A percentile compares a stretch with the other conserved stretches of the same genome.
phyloP scores from a whole-genome alignment of 2,888 invertebrate genomes.

The Frankliniella intonsa region DNA sequence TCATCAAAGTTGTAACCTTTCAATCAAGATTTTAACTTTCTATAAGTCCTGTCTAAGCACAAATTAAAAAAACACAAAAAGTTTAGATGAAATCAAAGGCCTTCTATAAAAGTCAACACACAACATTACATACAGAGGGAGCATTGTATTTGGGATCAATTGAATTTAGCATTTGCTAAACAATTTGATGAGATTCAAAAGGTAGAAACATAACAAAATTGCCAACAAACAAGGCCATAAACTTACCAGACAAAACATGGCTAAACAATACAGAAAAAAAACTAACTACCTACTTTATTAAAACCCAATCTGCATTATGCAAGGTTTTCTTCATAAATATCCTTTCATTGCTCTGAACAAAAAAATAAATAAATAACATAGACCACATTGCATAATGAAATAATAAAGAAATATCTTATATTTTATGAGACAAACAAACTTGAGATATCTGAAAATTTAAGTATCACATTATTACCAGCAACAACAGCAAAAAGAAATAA shows the following conservation, averaged over 20 bases:
- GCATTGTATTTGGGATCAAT: background rate
- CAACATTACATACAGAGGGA: background rate
- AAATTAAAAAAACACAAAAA: too few relatives aligned
- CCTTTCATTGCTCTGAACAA: background rate
- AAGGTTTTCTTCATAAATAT: too few relatives aligned
- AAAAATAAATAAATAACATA: background rate
- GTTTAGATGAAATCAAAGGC: too few relatives aligned
- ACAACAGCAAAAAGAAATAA: background rate
- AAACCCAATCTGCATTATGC: too few relatives aligned
- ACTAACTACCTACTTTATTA: background rate
- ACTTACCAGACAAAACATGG: background rate
- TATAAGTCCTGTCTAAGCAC: too few relatives aligned
- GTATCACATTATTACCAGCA: background rate
- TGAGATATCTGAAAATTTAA: background rate
- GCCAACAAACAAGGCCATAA: background rate
- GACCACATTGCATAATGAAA: background rate
- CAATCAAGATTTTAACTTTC: too few relatives aligned
- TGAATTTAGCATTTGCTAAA: background rate
- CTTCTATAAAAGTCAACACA: background rate
- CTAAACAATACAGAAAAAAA: background rate
- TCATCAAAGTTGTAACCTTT: too few relatives aligned
- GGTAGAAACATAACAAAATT: too few relatives aligned
- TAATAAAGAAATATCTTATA: background rate
- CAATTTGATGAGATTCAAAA: too few relatives aligned
- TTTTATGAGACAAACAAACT: background rate